A percentile compares a stretch with the other conserved stretches of the same genome.
Conservation (phyloP, 1,140 invertebrate genomes). For the Mamestra configurata region DNA sequence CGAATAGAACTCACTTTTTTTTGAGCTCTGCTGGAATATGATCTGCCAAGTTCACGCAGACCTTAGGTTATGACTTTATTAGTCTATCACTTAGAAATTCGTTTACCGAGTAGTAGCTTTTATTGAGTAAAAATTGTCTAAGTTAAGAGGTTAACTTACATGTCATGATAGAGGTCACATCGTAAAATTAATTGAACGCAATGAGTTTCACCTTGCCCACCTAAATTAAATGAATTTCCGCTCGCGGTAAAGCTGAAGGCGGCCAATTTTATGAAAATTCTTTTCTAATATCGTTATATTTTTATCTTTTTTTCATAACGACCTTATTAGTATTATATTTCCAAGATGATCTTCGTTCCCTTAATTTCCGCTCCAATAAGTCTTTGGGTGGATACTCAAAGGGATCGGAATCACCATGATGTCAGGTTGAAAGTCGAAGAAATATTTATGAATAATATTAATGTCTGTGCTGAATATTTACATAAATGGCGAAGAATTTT, state of each 20-base stretch:
- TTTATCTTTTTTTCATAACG: background rate
- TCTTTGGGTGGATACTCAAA: background rate
- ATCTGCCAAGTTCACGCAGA: too few species aligned
- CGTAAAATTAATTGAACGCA: too few species aligned
- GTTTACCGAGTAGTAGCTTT: too few species aligned
- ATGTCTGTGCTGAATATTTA: background rate
- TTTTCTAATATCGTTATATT: background rate
- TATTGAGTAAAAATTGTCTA: too few species aligned
- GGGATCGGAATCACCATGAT: background rate
- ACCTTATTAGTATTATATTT: constrained; percentile 6
- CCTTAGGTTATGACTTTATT: too few species aligned
- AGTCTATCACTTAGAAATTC: too few species aligned
- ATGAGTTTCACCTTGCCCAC: background rate
- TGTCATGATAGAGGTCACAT: too few species aligned
- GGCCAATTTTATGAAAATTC: background rate
- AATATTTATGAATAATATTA: background rate
- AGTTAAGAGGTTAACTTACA: too few species aligned
- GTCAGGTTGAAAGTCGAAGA: background rate
- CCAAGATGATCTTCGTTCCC: constrained; percentile 18
- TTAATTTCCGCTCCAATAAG: constrained; percentile 17
- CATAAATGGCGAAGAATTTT: too few species aligned
- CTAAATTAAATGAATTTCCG: background rate
- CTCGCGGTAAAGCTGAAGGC: background rate
- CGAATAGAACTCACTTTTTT: too few species aligned
- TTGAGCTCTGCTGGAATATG: too few species aligned